Conservation (phyloP, 2,888 invertebrate genomes). For the Meliscaeva auricollis region DNA sequence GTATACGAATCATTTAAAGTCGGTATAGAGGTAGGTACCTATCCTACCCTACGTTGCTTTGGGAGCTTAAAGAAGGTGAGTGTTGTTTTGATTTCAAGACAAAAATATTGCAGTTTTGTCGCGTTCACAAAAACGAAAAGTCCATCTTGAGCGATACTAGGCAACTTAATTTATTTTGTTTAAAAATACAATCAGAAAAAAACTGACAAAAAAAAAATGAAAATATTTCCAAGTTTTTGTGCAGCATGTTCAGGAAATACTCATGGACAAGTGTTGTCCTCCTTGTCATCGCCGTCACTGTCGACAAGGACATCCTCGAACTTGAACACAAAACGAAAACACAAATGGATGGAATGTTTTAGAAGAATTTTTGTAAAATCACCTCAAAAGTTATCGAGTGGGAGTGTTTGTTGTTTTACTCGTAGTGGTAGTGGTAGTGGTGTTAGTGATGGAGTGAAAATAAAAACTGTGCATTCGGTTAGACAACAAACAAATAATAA, state of each 20-base stretch:
- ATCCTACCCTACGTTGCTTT: not conserved
- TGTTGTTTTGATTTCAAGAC: conserved; percentile 15
- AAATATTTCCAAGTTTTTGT: conserved; percentile 70
- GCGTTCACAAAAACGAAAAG: conserved; percentile 68
- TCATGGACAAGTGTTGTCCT: conserved; percentile 46
- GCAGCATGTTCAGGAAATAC: conserved; percentile 50
- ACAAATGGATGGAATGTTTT: conserved; percentile 60
- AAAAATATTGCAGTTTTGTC: conserved; percentile 63
- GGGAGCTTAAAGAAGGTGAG: conserved; percentile 3
- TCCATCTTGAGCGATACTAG: conserved; percentile 15
- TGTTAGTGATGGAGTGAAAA: conserved; percentile 29
- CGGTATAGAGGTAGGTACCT: not conserved
- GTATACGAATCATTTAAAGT: not conserved
- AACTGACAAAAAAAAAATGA: conserved; percentile 45
- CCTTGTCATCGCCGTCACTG: conserved; percentile 15
- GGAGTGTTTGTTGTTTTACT: not conserved
- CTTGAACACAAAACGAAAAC: conserved; percentile 42
- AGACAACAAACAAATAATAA: conserved; percentile 70
- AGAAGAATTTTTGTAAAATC: conserved; percentile 52
- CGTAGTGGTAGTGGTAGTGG: not conserved
- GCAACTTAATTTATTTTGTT: conserved; percentile 14
- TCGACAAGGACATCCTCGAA: conserved; percentile 16
- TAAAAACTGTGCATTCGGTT: conserved; percentile 48
- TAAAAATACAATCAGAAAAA: not conserved
- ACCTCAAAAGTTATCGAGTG: conserved; percentile 11